Evolutionary conservation across 2,888 invertebrate genomes (phyloP).

Genomic region (Tipula lateralis): DNA sequence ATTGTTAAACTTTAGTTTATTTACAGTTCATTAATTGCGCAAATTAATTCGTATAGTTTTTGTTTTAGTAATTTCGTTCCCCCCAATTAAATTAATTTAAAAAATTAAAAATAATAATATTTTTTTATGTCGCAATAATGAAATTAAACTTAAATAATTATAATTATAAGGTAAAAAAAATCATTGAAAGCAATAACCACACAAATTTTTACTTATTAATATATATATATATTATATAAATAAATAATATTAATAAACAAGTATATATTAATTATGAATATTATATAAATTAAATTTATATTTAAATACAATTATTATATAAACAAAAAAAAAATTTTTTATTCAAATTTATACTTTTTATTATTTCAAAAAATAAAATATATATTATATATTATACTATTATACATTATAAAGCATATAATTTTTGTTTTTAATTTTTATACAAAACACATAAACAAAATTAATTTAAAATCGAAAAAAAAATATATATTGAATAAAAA

Average conservation of each 20-base stretch:
- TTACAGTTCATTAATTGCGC: neutral
- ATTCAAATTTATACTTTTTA: constrained; percentile 33
- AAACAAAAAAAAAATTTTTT: constrained; percentile 41
- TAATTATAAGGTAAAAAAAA: constrained; percentile 33
- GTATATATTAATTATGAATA: constrained; percentile 46
- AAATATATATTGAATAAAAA: constrained; percentile 14
- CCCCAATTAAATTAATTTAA: constrained; percentile 38
- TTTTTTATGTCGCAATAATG: constrained; percentile 29
- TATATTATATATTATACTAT: neutral
- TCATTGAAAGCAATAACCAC: constrained; percentile 35
- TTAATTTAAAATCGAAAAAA: neutral
- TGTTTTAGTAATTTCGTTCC: constrained; percentile 53
- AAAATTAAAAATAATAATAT: constrained; percentile 42
- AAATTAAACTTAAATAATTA: constrained; percentile 31
- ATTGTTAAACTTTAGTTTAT: neutral
- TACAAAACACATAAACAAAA: neutral
- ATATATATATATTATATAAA: constrained; percentile 27
- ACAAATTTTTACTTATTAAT: constrained; percentile 33
- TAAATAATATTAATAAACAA: constrained; percentile 33
- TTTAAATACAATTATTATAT: constrained; percentile 34
- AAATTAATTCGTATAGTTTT: neutral
- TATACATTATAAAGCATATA: neutral
- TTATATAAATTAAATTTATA: constrained; percentile 43
- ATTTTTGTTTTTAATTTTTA: constrained; percentile 25
- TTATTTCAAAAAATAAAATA: neutral